Conservation (phyloP, 2,113 vertebrate species). For the Bos indicus region DNA sequence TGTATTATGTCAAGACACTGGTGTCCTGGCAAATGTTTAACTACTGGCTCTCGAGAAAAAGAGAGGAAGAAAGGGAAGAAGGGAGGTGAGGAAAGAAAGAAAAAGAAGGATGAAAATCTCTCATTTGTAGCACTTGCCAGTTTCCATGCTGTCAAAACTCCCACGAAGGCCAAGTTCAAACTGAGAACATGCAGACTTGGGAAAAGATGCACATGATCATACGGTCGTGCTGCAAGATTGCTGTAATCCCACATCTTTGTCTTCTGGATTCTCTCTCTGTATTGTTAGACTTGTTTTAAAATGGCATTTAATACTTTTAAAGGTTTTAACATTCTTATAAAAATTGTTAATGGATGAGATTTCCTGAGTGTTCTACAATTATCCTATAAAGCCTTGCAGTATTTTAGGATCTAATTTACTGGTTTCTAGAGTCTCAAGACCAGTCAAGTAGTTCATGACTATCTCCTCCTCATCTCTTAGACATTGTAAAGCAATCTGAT, state of each 20-base stretch:
- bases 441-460: slow-evolving; percentile 3
- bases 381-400: neutral
- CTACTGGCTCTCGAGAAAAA: neutral
- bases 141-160: neutral
- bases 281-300: neutral
- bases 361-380: neutral
- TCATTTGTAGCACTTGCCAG: neutral
- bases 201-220: rapidly evolving
- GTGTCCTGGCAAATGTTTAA: neutral
- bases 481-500: slow-evolving; percentile 23
- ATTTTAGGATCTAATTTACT: slow-evolving; percentile 3
- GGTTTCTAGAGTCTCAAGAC: neutral
- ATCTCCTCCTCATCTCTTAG: slow-evolving; percentile 7
- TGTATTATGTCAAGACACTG: neutral
- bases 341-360: neutral
- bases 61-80: no score
- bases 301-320: neutral
- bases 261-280: neutral
- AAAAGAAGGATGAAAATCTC: neutral
- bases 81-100: neutral
- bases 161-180: neutral
- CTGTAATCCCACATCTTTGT: neutral
- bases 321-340: neutral
- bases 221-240: rapidly evolving
- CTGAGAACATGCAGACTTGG: neutral